phyloP scores from a whole-genome alignment of 2,888 invertebrate genomes.

The Agrochola circellaris region DNA sequence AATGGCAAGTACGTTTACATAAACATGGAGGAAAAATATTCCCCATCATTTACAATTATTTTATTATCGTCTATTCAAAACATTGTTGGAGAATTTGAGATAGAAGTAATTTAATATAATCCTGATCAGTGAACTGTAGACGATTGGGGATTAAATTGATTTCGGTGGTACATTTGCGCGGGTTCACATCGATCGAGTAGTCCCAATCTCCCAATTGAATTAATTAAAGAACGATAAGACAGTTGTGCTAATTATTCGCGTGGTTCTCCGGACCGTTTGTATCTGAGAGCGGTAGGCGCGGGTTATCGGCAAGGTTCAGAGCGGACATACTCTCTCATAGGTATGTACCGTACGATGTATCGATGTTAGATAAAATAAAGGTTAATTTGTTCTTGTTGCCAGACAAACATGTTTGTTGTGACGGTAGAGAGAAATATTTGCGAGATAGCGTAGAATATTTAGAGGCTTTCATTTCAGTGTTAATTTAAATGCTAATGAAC shows the following conservation, averaged over 20 bases:
- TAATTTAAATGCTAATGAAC: constrained; percentile 16
- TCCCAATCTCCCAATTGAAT: constrained; percentile 74
- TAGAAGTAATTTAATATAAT: constrained; percentile 34
- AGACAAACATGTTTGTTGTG: constrained; percentile 55
- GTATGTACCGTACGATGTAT: constrained; percentile 30
- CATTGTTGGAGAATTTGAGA: constrained; percentile 12
- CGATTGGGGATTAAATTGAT: constrained; percentile 46
- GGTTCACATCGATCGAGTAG: constrained; percentile 46
- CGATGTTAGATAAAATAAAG: constrained; percentile 72
- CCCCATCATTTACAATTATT: constrained; percentile 7
- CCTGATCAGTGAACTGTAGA: constrained; percentile 19
- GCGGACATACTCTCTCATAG: constrained; percentile 47
- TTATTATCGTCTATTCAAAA: constrained; percentile 14
- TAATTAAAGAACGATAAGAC: constrained; percentile 84
- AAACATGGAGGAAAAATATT: constrained; percentile 16
- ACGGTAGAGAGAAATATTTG: constrained; percentile 29
- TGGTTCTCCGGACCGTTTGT: constrained; percentile 59
- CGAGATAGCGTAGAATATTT: background rate
- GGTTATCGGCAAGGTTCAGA: constrained; percentile 69
- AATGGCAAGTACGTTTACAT: constrained; percentile 35
- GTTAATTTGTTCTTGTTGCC: constrained; percentile 72
- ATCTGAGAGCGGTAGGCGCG: constrained; percentile 59
- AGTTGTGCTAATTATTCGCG: constrained; percentile 82
- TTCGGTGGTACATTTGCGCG: constrained; percentile 27
- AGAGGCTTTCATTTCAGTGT: background rate